phyloP scores from a whole-genome alignment of 2,888 invertebrate genomes.

The Eupithecia vulgata region DNA sequence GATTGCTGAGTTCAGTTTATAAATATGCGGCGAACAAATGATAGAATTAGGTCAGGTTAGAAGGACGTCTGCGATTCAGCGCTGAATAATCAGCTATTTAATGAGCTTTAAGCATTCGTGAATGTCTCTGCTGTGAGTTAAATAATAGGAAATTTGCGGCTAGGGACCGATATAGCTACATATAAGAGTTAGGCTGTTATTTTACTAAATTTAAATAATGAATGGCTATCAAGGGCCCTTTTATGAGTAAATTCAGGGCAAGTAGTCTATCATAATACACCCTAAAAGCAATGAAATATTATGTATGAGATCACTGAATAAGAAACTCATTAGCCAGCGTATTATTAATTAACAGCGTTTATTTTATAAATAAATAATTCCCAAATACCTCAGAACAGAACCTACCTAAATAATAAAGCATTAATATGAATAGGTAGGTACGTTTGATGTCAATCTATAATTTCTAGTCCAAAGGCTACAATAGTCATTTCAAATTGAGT shows the following conservation, averaged over 20 bases:
- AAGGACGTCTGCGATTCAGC: slow-evolving; percentile 14
- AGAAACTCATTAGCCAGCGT: neutral
- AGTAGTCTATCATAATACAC: neutral
- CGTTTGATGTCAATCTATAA: neutral
- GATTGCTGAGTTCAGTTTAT: neutral
- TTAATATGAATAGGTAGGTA: slow-evolving; percentile 2
- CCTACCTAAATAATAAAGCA: neutral
- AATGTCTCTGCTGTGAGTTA: neutral
- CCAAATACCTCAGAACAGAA: neutral
- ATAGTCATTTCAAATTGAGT: neutral
- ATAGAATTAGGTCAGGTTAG: slow-evolving; percentile 11
- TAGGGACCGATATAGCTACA: too few species aligned
- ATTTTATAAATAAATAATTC: neutral
- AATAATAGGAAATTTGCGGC: neutral
- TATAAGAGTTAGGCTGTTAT: neutral
- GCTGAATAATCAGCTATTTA: slow-evolving; percentile 1
- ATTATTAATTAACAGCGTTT: neutral
- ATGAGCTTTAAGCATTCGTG: neutral
- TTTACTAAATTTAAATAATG: neutral
- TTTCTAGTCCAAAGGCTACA: slow-evolving; percentile 6
- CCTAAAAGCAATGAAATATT: neutral
- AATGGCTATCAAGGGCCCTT: neutral
- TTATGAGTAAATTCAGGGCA: neutral
- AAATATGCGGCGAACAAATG: slow-evolving; percentile 6
- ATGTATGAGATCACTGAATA: neutral